These are phyloP conservation scores for Gymnoscelis rufifasciata DNA, from an alignment of 2,888 invertebrate genomes.

Conservation along the genomic window DNA sequence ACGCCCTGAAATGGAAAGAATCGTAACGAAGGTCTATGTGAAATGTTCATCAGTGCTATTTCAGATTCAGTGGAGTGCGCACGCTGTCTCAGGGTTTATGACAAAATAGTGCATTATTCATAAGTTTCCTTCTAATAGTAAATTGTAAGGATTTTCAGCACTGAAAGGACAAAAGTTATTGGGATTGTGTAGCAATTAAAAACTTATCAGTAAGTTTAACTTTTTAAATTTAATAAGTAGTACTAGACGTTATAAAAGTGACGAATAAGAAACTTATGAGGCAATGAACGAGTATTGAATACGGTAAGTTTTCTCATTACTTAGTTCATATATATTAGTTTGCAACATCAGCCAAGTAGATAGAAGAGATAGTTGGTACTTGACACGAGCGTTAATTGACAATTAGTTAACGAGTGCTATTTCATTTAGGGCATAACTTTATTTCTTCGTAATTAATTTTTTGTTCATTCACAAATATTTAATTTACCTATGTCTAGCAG, in stretches of 20 bases:
- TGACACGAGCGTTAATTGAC: too few relatives aligned
- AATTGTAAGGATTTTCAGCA: not conserved
- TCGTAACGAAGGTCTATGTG: conserved; percentile 27
- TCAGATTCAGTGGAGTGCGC: conserved; percentile 44
- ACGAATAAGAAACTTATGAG: conserved; percentile 1
- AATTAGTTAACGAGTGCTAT: too few relatives aligned
- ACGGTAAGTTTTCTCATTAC: conserved; percentile 21
- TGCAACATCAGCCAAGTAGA: too few relatives aligned
- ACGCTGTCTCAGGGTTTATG: conserved; percentile 34
- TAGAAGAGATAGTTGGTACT: conserved; percentile 18
- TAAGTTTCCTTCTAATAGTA: not conserved
- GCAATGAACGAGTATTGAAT: conserved; percentile 5
- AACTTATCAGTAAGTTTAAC: not conserved
- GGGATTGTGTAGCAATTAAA: not conserved
- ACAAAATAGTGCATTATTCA: too few relatives aligned
- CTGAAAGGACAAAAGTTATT: not conserved
- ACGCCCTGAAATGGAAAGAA: conserved; percentile 28
- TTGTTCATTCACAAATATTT: too few relatives aligned
- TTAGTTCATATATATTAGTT: too few relatives aligned
- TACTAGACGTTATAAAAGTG: conserved; percentile 7
- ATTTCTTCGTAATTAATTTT: too few relatives aligned
- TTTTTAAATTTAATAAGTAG: not conserved
- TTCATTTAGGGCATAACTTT: too few relatives aligned
- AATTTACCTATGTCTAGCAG: too few relatives aligned
- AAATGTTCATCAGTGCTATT: conserved; percentile 56